Evolutionary conservation across 2,113 vertebrate species (phyloP).

Genomic region (Hippopotamus amphibius): DNA sequence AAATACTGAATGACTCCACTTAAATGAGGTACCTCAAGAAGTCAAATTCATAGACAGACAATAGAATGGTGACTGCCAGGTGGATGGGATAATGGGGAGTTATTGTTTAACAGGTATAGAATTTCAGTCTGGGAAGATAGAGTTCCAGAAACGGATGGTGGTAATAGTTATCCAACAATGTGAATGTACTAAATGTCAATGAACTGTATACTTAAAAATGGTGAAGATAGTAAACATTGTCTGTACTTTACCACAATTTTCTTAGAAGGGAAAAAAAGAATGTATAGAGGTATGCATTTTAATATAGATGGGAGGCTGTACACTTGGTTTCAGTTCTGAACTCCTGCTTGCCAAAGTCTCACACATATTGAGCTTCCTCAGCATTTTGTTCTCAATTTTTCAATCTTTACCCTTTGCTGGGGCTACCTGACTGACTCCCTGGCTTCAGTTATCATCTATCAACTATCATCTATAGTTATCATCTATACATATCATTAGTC

Average conservation of each 20-base stretch:
- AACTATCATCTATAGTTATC: no score
- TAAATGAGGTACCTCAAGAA: not conserved
- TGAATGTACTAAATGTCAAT: not conserved
- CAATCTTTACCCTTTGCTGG: not conserved
- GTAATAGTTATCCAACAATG: not conserved
- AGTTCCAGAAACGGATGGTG: not conserved
- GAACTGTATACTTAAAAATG: not conserved
- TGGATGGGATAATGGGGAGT: not conserved
- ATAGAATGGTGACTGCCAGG: not conserved
- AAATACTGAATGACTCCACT: not conserved
- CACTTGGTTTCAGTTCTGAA: not conserved
- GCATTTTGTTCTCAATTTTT: not conserved
- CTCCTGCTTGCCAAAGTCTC: not conserved
- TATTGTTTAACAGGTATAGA: not conserved
- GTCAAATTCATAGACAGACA: slow-evolving; percentile 19
- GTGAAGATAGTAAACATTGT: not conserved
- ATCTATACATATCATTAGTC: not conserved
- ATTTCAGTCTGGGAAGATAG: slow-evolving; percentile 4
- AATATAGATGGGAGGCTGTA: not conserved
- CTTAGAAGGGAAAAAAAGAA: not conserved
- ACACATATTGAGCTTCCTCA: not conserved
- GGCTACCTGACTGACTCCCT: not conserved
- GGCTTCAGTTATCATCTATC: not conserved
- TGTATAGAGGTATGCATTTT: not conserved
- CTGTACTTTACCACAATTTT: not conserved